Evolutionary conservation across 2,888 invertebrate species (phyloP), one percentile per base, ranked within the genome.

Genomic region (Heliconius ismenius): DNA sequence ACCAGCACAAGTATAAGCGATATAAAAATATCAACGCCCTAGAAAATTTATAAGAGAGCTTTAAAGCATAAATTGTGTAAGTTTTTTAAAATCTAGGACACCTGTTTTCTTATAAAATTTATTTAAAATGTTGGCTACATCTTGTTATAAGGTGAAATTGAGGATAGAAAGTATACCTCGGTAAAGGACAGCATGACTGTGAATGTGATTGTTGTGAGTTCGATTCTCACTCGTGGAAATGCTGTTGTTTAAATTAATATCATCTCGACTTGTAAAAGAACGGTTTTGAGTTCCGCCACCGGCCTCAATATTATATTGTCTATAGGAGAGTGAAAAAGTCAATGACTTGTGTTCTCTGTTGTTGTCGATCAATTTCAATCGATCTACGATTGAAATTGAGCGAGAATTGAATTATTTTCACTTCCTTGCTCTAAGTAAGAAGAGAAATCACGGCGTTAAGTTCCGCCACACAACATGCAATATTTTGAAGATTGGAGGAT

Each of bases 81-180:
- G 67, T 43, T 68, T 68, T 67, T 43, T 68, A 49, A 43, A 43
- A 68, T 68, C 68, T 68, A 49, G 43, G 68, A 68, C 43, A 68
- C 68, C 68, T 68, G 68, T 26, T 24, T 68, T 49, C 39, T 24
- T 68, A 26, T 68, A 26, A 68, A 68, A 18, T 68, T 68, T 68
- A 43, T 24, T 26, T 68, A 9, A 68, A 68, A 24, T 68, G 21
- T 28, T 32, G 28, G 7, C 21, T 28, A 63, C 26, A 32, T 63
- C 18, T 32, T 28, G 15, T 62, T 62, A 10, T 15, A 26, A 62
- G 62, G 24, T 15, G 24, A 62, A 62, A 62, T 11, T 60, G 13
- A 24, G 24, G 13, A 15, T 11, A 15, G 24, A 62, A 24, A n/a
- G 24, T 9, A n/a, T 10, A n/a, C 24, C 10, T 58, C 3, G 9